Percentiles rank a stretch among this genome's conserved stretches.
These are phyloP conservation scores for Diabrotica virgifera DNA, from an alignment of 1,140 invertebrate species.

Conservation along the genomic window DNA sequence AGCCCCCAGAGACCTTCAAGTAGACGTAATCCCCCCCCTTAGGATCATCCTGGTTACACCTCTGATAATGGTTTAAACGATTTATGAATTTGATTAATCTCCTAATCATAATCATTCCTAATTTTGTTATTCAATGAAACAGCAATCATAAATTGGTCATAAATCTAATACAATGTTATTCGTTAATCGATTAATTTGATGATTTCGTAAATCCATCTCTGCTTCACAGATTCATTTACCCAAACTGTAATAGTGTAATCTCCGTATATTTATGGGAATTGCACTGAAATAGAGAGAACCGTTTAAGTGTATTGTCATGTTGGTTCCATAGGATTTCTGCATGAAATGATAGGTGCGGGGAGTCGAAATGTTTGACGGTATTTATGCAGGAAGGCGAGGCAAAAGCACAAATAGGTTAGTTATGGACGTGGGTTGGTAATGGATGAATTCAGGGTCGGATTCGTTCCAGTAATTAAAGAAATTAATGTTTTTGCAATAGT, in stretches of 20 bases:
- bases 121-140: too few relatives aligned
- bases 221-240: too few relatives aligned
- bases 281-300: not conserved
- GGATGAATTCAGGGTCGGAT: not conserved
- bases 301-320: conserved; percentile 14
- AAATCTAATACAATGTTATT: too few relatives aligned
- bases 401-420: conserved; percentile 12
- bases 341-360: conserved; percentile 9
- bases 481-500: too few relatives aligned
- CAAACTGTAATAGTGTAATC: not conserved
- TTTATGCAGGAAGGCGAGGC: conserved; percentile 5
- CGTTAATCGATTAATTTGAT: not conserved
- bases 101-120: too few relatives aligned
- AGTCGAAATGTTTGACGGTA: not conserved
- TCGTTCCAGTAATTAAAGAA: too few relatives aligned
- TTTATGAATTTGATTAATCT: too few relatives aligned
- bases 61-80: too few relatives aligned
- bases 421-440: conserved; percentile 7
- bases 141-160: too few relatives aligned
- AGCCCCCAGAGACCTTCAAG: too few relatives aligned
- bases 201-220: not conserved
- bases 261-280: conserved; percentile 1
- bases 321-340: conserved; percentile 14
- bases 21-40: too few relatives aligned
- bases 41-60: too few relatives aligned